Percentiles rank a stretch among this genome's conserved stretches.
These are phyloP conservation scores for Laterallus jamaicensis DNA, from an alignment of 2,113 vertebrate species.

Conservation along the genomic window DNA sequence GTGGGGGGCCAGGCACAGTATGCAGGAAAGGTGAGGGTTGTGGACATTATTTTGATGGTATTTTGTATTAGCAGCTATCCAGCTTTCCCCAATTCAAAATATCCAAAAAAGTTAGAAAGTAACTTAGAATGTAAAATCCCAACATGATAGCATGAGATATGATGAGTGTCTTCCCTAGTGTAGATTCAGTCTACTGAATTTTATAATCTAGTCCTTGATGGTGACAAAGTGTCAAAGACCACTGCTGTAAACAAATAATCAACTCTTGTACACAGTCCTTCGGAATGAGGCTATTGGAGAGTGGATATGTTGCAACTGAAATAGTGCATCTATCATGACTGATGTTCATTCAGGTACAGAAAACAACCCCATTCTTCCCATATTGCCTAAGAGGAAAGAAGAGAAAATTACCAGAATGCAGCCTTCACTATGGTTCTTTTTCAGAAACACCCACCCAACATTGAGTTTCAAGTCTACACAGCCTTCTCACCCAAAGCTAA, in stretches of 20 bases:
- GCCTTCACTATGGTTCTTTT: background rate
- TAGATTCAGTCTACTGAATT: background rate
- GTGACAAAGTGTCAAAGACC: background rate
- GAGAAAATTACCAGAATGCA: background rate
- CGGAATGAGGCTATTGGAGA: background rate
- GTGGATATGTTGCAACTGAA: background rate
- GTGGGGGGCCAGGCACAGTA: too few relatives aligned
- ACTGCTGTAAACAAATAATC: background rate
- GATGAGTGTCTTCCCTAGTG: background rate
- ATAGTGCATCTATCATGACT: background rate
- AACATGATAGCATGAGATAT: background rate
- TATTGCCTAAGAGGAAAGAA: background rate
- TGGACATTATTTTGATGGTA: background rate
- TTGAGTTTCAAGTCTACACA: background rate
- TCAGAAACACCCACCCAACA: background rate
- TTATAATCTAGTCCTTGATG: background rate
- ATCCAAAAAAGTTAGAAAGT: background rate
- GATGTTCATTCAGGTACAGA: background rate
- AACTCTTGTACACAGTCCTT: background rate
- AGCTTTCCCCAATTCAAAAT: background rate
- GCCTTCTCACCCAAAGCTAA: conserved; percentile 18
- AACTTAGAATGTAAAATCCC: background rate
- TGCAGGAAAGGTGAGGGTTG: background rate
- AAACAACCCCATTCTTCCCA: background rate
- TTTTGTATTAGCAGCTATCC: background rate